Base-by-base conservation (phyloP, 2,888 invertebrate genomes). In the Plebejus argus region DNA sequence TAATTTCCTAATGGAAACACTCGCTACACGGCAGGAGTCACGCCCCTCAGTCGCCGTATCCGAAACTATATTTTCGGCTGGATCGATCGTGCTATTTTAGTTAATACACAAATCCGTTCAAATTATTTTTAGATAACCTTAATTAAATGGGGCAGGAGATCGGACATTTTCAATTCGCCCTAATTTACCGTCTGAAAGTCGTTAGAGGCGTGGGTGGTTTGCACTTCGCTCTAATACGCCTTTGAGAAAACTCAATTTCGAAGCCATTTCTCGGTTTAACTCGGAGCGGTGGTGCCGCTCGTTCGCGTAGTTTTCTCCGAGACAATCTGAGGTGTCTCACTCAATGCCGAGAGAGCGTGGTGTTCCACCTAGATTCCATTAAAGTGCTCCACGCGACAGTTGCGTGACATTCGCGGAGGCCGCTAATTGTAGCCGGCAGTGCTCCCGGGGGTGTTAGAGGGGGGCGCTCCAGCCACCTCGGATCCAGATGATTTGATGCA, bases 401-500 rank as follows among this genome's bases (percentile, higher is more conserved):
- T 87, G 88, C 92, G 92, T 93, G 93, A 91, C 91, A 91, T 91
- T 89, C 86, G 82, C 88, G 85, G 84, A 86, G 82, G 85, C 85
- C 85, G 91, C 91, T 92, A 92, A 91, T 92, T 88, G 88, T 89
- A 85, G 84, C 82, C 81, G 82, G 83, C 83, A 82, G 35, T 39
- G 35, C 86, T 89, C 89, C 71, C 20, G 71, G 71, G 39, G 35
- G 39, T 1, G 86, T 86, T 88, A 88, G 87, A 88, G 90, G 88
- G 74, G 74, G 86, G 86, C 88, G 89, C 87, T 88, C 90, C 88
- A 89, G 87, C 80, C 80, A 76, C 78, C 77, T 76, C 79, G 78
- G 82, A 81, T 81, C 80, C 89, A 87, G 89, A 89, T 89, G 90
- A 91, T 91, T 90, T 88, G 87, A 85, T 88, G 88, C 89, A 89